phyloP scores from a whole-genome alignment of 2,113 vertebrate genomes.

The Vombatus ursinus region DNA sequence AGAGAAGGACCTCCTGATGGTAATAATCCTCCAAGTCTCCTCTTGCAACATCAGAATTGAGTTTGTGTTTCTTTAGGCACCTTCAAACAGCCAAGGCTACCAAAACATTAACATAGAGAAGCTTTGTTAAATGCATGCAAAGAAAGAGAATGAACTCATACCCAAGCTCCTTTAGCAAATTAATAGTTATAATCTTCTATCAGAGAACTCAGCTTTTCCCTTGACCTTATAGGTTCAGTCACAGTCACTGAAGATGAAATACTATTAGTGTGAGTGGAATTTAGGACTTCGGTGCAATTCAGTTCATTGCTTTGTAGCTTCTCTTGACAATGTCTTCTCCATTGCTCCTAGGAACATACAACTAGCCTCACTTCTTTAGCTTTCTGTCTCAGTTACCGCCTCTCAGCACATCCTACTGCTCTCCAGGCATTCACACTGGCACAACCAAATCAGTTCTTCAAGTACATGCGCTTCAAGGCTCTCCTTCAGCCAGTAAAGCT shows the following conservation, averaged over 20 bases:
- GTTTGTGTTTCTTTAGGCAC: not conserved
- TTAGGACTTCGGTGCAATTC: not conserved
- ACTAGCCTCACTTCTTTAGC: not conserved
- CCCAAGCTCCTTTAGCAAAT: not conserved
- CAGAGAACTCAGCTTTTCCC: not conserved
- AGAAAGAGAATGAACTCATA: not conserved
- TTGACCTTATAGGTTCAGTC: not conserved
- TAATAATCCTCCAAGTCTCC: not conserved
- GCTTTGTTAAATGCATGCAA: not conserved
- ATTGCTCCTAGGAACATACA: not conserved
- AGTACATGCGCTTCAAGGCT: not conserved
- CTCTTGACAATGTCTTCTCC: not conserved
- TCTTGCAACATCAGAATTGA: not conserved
- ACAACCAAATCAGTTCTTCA: not conserved
- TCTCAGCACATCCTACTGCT: not conserved
- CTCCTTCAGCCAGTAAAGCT: not conserved
- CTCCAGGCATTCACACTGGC: not conserved
- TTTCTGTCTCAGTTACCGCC: not conserved
- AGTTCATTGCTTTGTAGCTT: not conserved
- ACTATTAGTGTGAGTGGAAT: not conserved
- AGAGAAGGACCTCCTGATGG: not conserved
- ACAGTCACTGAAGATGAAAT: not conserved
- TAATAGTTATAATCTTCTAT: not conserved
- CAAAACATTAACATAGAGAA: not conserved
- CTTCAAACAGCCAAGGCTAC: not conserved